Evolutionary conservation across 2,113 vertebrate species (phyloP), one percentile per base, ranked within the genome.

Genomic region (Myodes glareolus): DNA sequence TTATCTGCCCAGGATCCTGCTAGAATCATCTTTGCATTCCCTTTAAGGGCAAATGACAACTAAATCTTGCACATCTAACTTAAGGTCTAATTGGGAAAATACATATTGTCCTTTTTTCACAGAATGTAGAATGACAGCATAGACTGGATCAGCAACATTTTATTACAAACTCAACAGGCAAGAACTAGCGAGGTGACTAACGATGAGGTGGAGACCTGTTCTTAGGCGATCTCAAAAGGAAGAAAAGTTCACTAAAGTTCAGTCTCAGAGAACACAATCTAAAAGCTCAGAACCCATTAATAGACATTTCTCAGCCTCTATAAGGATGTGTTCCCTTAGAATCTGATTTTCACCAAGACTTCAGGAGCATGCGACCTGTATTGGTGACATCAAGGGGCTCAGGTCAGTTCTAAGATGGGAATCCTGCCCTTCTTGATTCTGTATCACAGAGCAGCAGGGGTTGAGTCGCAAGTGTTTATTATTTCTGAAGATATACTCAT

Each of bases 141-240:
- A 97, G 92, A 96, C 97, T 97, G 98, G 97, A 98, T 98, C 97
- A 96, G 97, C 92, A 95, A 91, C 50, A 90, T 82, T 98, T 98
- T 98, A 97, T 98, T 98, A 92, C 85, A 96, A 97, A 39, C 92
- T 96, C 97, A 97, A 92, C 96, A 98, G 92, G 95, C 94, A 98
- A 97, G 98, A 97, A 98, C 98, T 98, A 98, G 96, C 96, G 81
- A 45, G 8, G 88, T 98, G 98, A 98, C 97, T 98, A 97, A 98
- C 27, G 78, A 94, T 96, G 97, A 97, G 88, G 86, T 96, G 82
- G 72, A 92, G 52, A 77, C 39, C 39, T 50, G 92, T 97, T 98
- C 95, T 98, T 95, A 94, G 96, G 96, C 90, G 78, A 97, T 87
- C 92, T 96, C 84, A 97, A 88, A 95, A 50, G 45, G 92, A 73